phyloP scores from a whole-genome alignment of 1,140 invertebrate species.

The Bombus soroeensis region DNA sequence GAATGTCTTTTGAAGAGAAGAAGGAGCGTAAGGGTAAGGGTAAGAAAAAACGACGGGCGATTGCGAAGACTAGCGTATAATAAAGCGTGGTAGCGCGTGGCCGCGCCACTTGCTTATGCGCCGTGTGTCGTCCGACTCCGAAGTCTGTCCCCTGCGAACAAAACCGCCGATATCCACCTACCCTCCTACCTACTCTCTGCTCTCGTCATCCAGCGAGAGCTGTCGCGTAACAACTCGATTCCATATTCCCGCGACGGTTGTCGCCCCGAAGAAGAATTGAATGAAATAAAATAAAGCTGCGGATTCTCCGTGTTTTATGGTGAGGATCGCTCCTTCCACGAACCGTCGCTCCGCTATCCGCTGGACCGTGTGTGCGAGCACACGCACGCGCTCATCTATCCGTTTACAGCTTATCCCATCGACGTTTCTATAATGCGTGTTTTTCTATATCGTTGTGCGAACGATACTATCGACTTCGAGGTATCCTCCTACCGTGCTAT shows the following conservation, averaged over 20 bases:
- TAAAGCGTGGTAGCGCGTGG: conserved; percentile 47
- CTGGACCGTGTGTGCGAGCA: not conserved
- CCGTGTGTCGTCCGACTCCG: conserved; percentile 65
- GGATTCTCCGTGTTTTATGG: conserved; percentile 70
- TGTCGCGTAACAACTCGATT: conserved; percentile 79
- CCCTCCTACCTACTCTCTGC: conserved; percentile 58
- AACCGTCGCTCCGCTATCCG: not conserved
- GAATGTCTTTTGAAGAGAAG: not conserved
- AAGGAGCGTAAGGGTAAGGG: not conserved
- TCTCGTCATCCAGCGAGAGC: conserved; percentile 70
- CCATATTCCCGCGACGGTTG: conserved; percentile 78
- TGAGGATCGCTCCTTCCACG: conserved; percentile 27
- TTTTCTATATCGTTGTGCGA: not conserved
- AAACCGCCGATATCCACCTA: conserved; percentile 64
- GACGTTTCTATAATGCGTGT: not conserved
- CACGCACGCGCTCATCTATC: not conserved
- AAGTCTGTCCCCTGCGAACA: conserved; percentile 30
- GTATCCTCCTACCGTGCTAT: not conserved
- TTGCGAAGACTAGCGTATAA: not conserved
- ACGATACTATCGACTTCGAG: not conserved
- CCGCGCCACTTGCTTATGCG: conserved; percentile 76
- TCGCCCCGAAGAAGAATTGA: conserved; percentile 79
- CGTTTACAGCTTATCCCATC: not conserved
- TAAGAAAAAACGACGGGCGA: not conserved
- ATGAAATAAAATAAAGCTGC: conserved; percentile 79